phyloP scores from a whole-genome alignment of 2,888 invertebrate genomes.

The Macrophya annulata region DNA sequence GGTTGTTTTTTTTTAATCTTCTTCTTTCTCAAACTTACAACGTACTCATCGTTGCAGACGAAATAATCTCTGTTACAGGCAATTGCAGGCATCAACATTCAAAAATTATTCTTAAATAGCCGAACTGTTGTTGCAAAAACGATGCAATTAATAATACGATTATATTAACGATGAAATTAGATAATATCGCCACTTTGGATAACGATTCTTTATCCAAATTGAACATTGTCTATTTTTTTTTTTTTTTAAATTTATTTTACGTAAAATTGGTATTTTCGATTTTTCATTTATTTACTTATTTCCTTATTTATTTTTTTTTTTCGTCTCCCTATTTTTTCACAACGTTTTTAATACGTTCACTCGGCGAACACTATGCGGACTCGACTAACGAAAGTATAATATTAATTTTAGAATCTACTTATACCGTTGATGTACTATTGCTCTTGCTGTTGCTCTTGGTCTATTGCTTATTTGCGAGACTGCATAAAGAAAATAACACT shows the following conservation, averaged over 20 bases:
- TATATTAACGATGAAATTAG: not conserved
- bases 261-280: too few relatives aligned
- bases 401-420: not conserved
- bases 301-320: not conserved
- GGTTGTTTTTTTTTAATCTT: not conserved
- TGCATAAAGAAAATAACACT: not conserved
- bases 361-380: not conserved
- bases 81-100: constrained; percentile 68
- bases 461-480: constrained; percentile 2
- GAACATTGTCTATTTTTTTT: not conserved
- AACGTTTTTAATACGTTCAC: not conserved
- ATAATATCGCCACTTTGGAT: not conserved
- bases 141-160: not conserved
- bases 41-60: constrained; percentile 77
- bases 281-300: not conserved
- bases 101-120: not conserved
- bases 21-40: constrained; percentile 70
- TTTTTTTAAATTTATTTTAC: not conserved
- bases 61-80: constrained; percentile 73
- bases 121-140: not conserved
- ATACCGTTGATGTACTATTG: not conserved
- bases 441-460: not conserved
- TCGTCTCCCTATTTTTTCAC: not conserved
- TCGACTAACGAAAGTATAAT: constrained; percentile 1
- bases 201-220: not conserved